Base-by-base conservation (phyloP, 2,888 invertebrate species). In the Pyrochroa serraticornis region DNA sequence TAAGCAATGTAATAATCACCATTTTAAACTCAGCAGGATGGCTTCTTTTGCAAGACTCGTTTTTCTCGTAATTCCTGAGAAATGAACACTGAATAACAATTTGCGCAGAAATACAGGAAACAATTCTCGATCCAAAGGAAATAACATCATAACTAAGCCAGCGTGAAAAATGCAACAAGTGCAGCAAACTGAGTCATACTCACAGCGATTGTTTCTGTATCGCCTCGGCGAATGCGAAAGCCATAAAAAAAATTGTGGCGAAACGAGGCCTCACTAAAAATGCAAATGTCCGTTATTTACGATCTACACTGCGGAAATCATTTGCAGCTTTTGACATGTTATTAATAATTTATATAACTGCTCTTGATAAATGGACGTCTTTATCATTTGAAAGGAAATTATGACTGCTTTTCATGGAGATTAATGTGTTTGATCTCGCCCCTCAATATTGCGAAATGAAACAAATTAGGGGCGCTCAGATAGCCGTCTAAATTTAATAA, bases 331-430 rank as follows among this genome's bases (percentile, higher is more conserved):
- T 70, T 74, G 74, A 75, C 75, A 65, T 69, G 73, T 72, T 73
- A 75, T 75, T 75, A 74, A 75, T 75, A 75, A 75, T 74, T 74
- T 75, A 75, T 75, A 71, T 71, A 75, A 75, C 73, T 71, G 68
- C 70, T 63, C 66, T 71, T 74, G 76, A 76, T 75, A 73, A 75
- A 76, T 75, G 73, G 66, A 72, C 66, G 74, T 74, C 74, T 75
- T 76, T 75, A 75, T 75, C 73, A 68, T 71, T 68, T 67, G 71
- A 74, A 71, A 73, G 75, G 73, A 75, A 75, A 76, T 76, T 75
- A 75, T 71, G 71, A 70, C 71, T 71, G 70, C 72, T 72, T 71
- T 72, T 75, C 74, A 75, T 71, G 71, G 72, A 74, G 75, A 75
- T 75, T 70, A 72, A 75, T 75, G 74, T 63, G 64, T 68, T 64